phyloP scores from a whole-genome alignment of 2,888 invertebrate species.

The Malachius bipustulatus region DNA sequence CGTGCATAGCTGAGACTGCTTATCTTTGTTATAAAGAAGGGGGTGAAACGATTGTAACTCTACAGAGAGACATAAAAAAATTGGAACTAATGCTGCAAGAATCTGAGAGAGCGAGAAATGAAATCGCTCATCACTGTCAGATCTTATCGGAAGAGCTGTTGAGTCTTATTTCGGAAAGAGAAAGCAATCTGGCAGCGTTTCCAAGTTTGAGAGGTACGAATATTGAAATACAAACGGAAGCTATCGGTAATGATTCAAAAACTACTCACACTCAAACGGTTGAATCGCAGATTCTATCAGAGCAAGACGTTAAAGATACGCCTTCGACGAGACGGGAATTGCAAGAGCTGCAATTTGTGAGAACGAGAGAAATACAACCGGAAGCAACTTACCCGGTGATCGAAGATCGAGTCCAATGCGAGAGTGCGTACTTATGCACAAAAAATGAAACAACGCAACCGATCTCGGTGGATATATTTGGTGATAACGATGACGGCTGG shows the following conservation, averaged over 20 bases:
- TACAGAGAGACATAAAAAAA: too few species aligned
- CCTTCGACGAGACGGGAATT: constrained; percentile 12
- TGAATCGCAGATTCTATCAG: constrained; percentile 16
- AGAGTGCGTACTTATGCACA: constrained; percentile 30
- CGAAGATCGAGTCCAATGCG: constrained; percentile 24
- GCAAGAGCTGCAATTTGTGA: constrained; percentile 15
- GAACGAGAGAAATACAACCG: constrained; percentile 7
- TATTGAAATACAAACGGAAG: neutral
- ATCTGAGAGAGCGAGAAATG: too few species aligned
- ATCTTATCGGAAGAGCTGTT: too few species aligned
- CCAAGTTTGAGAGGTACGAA: neutral
- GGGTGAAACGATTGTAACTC: too few species aligned
- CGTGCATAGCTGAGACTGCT: constrained; percentile 24
- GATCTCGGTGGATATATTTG: constrained; percentile 21
- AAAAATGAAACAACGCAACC: constrained; percentile 20
- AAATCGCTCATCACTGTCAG: too few species aligned
- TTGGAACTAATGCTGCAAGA: too few species aligned
- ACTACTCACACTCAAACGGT: constrained; percentile 1
- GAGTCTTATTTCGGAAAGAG: too few species aligned
- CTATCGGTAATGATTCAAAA: neutral
- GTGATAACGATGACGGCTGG: constrained; percentile 47
- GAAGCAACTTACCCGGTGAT: constrained; percentile 17
- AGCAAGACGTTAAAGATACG: constrained; percentile 12
- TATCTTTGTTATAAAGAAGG: constrained; percentile 29
- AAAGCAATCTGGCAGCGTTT: too few species aligned